Percentiles rank a stretch among this genome's conserved stretches.
Evolutionary conservation across 2,888 invertebrate genomes (phyloP).

Genomic region (Sipha maydis): DNA sequence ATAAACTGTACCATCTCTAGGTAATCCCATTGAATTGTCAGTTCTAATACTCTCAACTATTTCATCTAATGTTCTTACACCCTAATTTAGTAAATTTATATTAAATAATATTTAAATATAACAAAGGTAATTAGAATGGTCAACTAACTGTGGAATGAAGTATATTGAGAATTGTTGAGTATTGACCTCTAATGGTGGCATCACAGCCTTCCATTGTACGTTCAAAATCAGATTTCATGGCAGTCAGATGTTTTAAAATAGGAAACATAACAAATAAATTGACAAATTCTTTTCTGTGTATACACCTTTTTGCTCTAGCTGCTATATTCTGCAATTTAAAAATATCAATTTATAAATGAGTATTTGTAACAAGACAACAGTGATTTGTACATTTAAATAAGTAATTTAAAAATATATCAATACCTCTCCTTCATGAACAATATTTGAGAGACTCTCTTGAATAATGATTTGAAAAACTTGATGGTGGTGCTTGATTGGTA

Average conservation of each 20-base stretch:
- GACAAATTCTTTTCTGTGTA: conserved; percentile 81
- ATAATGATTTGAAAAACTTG: conserved; percentile 86
- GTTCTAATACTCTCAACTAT: conserved; percentile 88
- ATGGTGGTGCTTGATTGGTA: conserved; percentile 83
- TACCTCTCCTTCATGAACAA: conserved; percentile 88
- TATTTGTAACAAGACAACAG: not conserved
- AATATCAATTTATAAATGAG: not conserved
- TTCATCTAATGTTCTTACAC: conserved; percentile 89
- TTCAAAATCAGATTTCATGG: conserved; percentile 83
- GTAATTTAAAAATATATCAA: not conserved
- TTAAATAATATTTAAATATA: not conserved
- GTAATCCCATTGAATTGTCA: conserved; percentile 83
- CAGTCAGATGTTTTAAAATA: conserved; percentile 80
- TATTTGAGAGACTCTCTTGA: conserved; percentile 83
- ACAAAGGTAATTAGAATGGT: not conserved
- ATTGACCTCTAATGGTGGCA: conserved; percentile 76
- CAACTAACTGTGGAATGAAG: conserved; percentile 78
- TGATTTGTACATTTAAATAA: not conserved
- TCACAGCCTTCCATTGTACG: conserved; percentile 80
- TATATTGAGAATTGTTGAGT: conserved; percentile 78
- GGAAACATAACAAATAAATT: conserved; percentile 85
- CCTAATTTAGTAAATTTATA: conserved; percentile 71
- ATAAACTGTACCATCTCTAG: conserved; percentile 97
- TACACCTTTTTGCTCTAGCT: conserved; percentile 78
- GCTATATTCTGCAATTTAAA: conserved; percentile 74